phyloP scores from a whole-genome alignment of 2,888 invertebrate species.

The Chymomyza fuscimana region DNA sequence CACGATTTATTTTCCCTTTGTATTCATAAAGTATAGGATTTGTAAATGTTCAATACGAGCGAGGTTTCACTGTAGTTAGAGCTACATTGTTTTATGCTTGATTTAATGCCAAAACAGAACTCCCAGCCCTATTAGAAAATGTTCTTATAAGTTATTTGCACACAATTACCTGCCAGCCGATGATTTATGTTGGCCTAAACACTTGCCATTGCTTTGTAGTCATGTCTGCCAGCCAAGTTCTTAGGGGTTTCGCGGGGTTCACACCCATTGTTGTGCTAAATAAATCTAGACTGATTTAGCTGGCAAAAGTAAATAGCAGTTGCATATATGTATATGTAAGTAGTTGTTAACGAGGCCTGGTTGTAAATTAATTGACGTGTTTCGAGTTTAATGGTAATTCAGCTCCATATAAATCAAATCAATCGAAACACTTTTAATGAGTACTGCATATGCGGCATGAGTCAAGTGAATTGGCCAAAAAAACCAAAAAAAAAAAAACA shows the following conservation, averaged over 20 bases:
- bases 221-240: background rate
- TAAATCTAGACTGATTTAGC: background rate
- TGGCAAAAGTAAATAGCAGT: background rate
- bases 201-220: background rate
- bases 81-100: background rate
- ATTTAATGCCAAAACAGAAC: background rate
- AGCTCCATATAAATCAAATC: conserved; percentile 12
- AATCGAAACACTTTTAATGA: conserved; percentile 9
- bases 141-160: background rate
- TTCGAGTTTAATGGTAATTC: conserved; percentile 12
- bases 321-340: background rate
- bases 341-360: background rate
- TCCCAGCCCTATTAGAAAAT: background rate
- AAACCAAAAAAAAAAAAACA: conserved; percentile 1
- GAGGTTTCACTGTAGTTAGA: background rate
- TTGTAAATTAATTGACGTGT: background rate
- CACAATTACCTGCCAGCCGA: background rate
- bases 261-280: too few relatives aligned
- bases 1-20: too few relatives aligned
- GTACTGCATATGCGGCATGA: background rate
- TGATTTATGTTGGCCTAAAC: background rate
- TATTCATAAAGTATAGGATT: too few relatives aligned
- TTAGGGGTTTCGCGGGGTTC: background rate
- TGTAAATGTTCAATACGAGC: background rate
- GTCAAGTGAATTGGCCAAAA: conserved; percentile 5